Percentiles rank a stretch among this genome's conserved stretches.
These are phyloP conservation scores for Camelus bactrianus DNA, from an alignment of 2,113 vertebrate genomes.

Conservation along the genomic window DNA sequence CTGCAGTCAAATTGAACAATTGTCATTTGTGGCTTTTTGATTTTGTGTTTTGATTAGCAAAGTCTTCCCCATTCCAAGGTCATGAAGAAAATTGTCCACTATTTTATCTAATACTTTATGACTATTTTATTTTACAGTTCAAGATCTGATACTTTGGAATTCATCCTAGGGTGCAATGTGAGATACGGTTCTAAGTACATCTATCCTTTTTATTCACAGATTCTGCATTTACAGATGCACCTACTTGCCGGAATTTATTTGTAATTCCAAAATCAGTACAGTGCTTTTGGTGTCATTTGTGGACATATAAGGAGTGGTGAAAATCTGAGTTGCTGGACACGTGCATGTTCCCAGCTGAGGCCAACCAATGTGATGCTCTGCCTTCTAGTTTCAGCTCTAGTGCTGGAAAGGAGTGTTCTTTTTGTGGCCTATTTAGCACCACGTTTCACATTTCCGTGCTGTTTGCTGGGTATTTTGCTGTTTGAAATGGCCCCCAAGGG, in stretches of 20 bases:
- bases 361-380: not conserved
- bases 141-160: not conserved
- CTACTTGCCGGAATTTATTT: not conserved
- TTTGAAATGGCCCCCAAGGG: not conserved
- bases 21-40: constrained; percentile 1
- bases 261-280: not conserved
- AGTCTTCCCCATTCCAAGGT: not conserved
- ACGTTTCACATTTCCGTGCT: not conserved
- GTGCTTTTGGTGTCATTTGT: not conserved
- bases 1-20: not conserved
- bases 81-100: not conserved
- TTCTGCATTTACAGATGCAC: not conserved
- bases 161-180: not conserved
- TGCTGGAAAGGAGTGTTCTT: not conserved
- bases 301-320: not conserved
- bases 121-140: constrained; percentile 32
- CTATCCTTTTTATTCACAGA: not conserved
- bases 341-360: not conserved
- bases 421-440: not conserved
- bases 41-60: constrained; percentile 31
- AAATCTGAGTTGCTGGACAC: not conserved
- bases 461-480: not conserved
- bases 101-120: not conserved
- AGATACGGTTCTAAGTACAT: not conserved
- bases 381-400: not conserved